phyloP scores from a whole-genome alignment of 2,113 vertebrate genomes.

The Rhipidura dahli region DNA sequence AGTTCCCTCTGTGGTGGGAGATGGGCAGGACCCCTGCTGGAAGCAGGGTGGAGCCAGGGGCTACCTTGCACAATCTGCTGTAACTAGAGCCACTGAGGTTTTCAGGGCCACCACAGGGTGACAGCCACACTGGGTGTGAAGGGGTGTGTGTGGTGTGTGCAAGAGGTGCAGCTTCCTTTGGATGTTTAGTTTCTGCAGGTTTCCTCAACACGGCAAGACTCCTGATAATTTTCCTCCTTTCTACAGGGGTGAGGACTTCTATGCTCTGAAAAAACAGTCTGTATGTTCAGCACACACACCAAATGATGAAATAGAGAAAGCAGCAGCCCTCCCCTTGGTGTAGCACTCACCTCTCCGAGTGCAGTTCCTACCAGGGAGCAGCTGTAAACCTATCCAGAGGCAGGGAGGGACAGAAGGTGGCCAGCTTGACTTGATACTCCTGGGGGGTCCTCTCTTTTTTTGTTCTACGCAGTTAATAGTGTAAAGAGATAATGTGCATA shows the following conservation, averaged over 20 bases:
- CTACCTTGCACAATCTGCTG: neutral
- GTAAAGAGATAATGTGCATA: neutral
- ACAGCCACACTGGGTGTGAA: neutral
- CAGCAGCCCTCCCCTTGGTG: neutral
- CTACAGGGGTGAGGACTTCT: neutral
- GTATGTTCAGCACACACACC: neutral
- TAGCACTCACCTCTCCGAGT: neutral
- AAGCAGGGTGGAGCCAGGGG: neutral
- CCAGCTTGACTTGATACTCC: neutral
- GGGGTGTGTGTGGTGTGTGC: accelerated
- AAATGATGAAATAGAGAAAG: neutral
- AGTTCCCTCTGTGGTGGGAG: neutral
- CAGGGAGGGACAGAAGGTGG: neutral
- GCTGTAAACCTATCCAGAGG: accelerated
- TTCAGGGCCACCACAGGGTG: neutral
- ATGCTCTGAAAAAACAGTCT: neutral
- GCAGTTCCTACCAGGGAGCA: neutral
- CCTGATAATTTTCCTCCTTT: neutral
- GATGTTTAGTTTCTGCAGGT: neutral
- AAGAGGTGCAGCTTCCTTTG: neutral
- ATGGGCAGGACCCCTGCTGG: neutral
- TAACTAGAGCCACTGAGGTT: neutral
- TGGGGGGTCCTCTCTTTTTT: neutral
- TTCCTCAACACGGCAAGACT: neutral
- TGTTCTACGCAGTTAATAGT: neutral